Conservation (phyloP, 2,113 vertebrate genomes). For the Oostethus manadensis region DNA sequence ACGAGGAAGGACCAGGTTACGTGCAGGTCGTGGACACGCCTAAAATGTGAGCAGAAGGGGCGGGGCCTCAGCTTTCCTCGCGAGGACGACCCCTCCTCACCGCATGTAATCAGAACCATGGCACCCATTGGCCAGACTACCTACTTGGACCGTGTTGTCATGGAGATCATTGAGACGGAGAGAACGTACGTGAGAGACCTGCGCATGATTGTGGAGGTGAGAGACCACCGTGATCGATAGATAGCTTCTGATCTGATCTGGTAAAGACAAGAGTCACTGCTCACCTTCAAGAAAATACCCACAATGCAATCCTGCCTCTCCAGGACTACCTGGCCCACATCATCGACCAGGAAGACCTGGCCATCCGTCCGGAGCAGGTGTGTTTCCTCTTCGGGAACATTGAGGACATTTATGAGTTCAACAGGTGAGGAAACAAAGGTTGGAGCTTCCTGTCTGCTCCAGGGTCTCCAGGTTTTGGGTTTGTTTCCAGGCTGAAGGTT, state of each 20-base stretch:
- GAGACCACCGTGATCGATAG: neutral
- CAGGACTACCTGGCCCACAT: conserved; percentile 92
- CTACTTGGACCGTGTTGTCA: conserved; percentile 85
- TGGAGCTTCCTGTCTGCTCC: neutral
- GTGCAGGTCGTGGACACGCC: neutral
- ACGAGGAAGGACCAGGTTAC: neutral
- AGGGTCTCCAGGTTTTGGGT: too few relatives aligned
- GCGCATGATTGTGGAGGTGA: conserved; percentile 90
- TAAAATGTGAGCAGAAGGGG: neutral
- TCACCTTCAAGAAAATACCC: neutral
- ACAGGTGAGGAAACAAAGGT: conserved; percentile 72
- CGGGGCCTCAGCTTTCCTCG: conserved; percentile 25
- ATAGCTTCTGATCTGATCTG: too few relatives aligned
- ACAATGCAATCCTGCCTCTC: neutral
- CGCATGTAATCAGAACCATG: conserved; percentile 15
- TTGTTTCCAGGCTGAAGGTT: too few relatives aligned
- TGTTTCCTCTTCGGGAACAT: conserved; percentile 85
- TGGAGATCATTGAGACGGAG: conserved; percentile 92
- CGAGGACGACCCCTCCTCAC: conserved; percentile 42
- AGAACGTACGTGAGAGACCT: conserved; percentile 87
- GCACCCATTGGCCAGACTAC: conserved; percentile 71
- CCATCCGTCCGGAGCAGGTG: conserved; percentile 77
- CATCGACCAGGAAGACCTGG: conserved; percentile 79
- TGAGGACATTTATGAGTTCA: conserved; percentile 89
- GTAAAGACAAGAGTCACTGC: too few relatives aligned